phyloP scores from a whole-genome alignment of 1,140 invertebrate species.

The Lasioglossum baleicum region DNA sequence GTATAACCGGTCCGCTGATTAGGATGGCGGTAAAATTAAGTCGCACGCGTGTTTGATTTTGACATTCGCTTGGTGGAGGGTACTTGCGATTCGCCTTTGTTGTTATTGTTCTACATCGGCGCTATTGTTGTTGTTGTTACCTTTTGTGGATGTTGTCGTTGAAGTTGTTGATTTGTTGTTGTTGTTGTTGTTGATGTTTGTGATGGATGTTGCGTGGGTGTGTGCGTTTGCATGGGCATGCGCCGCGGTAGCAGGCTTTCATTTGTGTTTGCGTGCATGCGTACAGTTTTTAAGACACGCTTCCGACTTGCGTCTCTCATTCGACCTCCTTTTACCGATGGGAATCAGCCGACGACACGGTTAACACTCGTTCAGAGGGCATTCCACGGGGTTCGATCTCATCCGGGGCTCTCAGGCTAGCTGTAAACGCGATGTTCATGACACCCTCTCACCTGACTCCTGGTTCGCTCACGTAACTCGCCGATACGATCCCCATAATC shows the following conservation, averaged over 20 bases:
- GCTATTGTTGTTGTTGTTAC: constrained; percentile 25
- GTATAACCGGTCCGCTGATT: neutral
- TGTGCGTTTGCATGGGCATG: constrained; percentile 34
- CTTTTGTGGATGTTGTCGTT: constrained; percentile 18
- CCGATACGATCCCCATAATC: no score
- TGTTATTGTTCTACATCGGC: constrained; percentile 21
- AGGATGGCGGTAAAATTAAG: neutral
- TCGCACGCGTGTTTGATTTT: constrained; percentile 33
- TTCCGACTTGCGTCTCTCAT: constrained; percentile 12
- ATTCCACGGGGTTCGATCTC: no score
- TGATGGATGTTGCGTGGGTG: constrained; percentile 11
- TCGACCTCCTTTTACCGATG: neutral
- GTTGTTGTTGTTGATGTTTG: constrained; percentile 16
- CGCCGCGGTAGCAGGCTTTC: constrained; percentile 22
- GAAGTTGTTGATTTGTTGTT: constrained; percentile 31
- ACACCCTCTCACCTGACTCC: no score
- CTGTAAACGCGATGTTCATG: no score
- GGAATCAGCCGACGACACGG: neutral
- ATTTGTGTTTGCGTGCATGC: constrained; percentile 19
- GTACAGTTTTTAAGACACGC: constrained; percentile 21
- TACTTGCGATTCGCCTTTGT: constrained; percentile 38
- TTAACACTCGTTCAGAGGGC: neutral
- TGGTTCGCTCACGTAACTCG: no score
- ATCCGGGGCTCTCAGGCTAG: no score
- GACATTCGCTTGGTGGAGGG: constrained; percentile 62